Evolutionary conservation across 2,888 invertebrate species (phyloP).

Genomic region (Orgyia antiqua): DNA sequence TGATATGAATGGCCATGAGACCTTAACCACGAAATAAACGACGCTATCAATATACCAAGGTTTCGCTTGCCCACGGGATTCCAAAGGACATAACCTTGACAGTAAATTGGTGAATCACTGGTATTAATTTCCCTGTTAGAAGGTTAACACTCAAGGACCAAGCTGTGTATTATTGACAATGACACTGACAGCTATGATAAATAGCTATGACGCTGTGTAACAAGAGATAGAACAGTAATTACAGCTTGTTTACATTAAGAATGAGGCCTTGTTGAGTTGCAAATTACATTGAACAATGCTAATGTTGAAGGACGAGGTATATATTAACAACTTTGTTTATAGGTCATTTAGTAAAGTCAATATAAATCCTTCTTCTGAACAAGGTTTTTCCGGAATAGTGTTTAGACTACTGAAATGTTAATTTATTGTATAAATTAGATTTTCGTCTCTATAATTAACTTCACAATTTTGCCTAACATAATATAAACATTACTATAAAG

Average conservation of each 20-base stretch:
- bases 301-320: constrained; percentile 4
- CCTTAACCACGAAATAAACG: constrained; percentile 16
- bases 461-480: too few relatives aligned
- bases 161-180: constrained; percentile 25
- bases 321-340: too few relatives aligned
- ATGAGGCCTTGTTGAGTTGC: constrained; percentile 2
- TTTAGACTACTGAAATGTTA: too few relatives aligned
- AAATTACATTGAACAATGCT: constrained; percentile 2
- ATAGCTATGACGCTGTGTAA: constrained; percentile 20
- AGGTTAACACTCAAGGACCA: constrained; percentile 33
- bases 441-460: too few relatives aligned
- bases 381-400: too few relatives aligned
- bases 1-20: constrained; percentile 10
- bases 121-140: constrained; percentile 32
- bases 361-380: too few relatives aligned
- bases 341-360: too few relatives aligned
- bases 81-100: constrained; percentile 44
- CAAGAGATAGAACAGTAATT: constrained; percentile 12
- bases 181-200: constrained; percentile 30
- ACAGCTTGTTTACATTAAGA: constrained; percentile 8
- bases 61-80: constrained; percentile 24
- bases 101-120: constrained; percentile 31
- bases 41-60: constrained; percentile 25
- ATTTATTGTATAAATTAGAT: too few relatives aligned
- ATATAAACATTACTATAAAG: too few relatives aligned